Evolutionary conservation across 2,888 invertebrate genomes (phyloP).

Genomic region (Adelognathus sp.): DNA sequence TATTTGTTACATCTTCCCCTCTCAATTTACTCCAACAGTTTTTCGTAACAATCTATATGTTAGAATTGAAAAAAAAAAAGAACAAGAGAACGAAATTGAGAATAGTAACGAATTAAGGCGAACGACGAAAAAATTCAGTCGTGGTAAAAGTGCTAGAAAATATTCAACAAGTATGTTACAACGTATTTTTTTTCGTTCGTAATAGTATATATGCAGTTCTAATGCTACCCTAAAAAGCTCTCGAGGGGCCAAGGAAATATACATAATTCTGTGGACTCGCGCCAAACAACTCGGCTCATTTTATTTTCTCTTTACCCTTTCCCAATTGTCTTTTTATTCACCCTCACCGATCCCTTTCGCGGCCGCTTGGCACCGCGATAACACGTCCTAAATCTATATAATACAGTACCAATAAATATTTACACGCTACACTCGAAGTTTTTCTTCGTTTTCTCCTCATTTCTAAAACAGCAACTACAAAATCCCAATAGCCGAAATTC

Average conservation of each 20-base stretch:
- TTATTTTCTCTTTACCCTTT: neutral
- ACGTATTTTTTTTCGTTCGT: neutral
- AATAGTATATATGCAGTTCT: neutral
- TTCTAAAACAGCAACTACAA: neutral
- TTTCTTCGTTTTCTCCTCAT: too few species aligned
- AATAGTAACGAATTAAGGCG: conserved; percentile 16
- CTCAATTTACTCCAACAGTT: neutral
- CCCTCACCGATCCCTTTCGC: neutral
- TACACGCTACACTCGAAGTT: conserved; percentile 11
- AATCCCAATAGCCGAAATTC: neutral
- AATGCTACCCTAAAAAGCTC: conserved; percentile 28
- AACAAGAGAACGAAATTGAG: conserved; percentile 4
- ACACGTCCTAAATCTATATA: conserved; percentile 13
- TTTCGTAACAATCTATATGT: conserved; percentile 8
- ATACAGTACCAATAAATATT: conserved; percentile 41
- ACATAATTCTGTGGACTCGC: conserved; percentile 6
- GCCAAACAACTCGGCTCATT: neutral
- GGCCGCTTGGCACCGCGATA: conserved; percentile 18
- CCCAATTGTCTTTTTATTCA: neutral
- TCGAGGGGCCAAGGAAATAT: conserved; percentile 13
- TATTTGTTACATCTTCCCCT: neutral
- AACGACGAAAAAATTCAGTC: conserved; percentile 20
- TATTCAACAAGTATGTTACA: conserved; percentile 47
- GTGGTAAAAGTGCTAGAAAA: conserved; percentile 51
- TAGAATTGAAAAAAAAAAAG: neutral